A percentile compares a stretch with the other conserved stretches of the same genome.
phyloP scores from a whole-genome alignment of 2,113 vertebrate species.

The Pseudorasbora parva region DNA sequence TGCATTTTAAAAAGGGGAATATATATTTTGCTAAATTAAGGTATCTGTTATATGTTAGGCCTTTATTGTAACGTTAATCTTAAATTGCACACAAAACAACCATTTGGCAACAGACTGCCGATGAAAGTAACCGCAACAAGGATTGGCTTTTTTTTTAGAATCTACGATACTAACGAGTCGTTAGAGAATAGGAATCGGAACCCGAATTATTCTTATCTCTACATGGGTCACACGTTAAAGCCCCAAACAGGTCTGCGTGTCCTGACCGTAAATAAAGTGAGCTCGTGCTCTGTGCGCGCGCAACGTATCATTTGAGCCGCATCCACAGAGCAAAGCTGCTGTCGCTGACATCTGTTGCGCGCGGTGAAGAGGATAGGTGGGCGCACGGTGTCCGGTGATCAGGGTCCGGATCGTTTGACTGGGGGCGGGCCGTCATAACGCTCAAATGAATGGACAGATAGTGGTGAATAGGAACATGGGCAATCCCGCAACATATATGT shows the following conservation, averaged over 20 bases:
- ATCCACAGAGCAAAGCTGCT: conserved; percentile 41
- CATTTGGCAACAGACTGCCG: neutral
- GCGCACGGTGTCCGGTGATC: conserved; percentile 51
- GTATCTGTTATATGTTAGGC: neutral
- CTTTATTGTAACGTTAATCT: neutral
- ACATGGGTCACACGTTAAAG: neutral
- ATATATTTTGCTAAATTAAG: neutral
- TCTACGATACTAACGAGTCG: neutral
- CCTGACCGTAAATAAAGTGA: neutral
- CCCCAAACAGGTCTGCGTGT: neutral
- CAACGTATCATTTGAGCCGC: conserved; percentile 5
- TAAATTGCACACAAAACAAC: too few species aligned
- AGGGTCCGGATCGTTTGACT: neutral
- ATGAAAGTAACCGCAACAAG: neutral
- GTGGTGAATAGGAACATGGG: neutral
- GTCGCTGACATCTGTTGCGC: conserved; percentile 77
- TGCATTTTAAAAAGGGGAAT: neutral
- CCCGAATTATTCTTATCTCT: neutral
- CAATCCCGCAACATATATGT: conserved; percentile 33
- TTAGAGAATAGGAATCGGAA: neutral
- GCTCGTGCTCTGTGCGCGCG: neutral
- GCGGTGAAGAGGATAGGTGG: conserved; percentile 55
- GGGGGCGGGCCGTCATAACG: conserved; percentile 6
- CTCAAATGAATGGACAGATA: conserved; percentile 34
- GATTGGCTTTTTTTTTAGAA: neutral